Evolutionary conservation across 2,888 invertebrate genomes (phyloP).

Genomic region (Protula sp.): DNA sequence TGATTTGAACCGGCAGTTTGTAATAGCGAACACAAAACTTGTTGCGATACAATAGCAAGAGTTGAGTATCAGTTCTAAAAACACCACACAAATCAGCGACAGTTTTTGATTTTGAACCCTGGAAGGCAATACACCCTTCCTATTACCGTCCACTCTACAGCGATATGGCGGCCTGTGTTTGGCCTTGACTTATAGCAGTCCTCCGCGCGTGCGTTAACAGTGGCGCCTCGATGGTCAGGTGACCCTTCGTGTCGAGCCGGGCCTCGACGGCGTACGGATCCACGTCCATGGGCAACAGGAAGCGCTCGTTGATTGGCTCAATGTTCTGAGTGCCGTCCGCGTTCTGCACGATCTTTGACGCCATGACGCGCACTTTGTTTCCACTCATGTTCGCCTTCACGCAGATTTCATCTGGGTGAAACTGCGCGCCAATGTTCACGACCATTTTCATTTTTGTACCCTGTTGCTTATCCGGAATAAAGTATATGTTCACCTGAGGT

Average conservation of each 20-base stretch:
- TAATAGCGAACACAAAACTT: too few relatives aligned
- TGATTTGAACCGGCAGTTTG: too few relatives aligned
- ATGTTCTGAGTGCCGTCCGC: background rate
- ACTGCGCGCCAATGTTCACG: conserved; percentile 8
- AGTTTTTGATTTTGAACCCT: too few relatives aligned
- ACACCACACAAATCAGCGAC: too few relatives aligned
- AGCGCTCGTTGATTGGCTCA: conserved; percentile 11
- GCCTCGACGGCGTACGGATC: conserved; percentile 14
- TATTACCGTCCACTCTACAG: background rate
- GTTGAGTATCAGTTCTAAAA: too few relatives aligned
- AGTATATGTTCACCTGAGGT: background rate
- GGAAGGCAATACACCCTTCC: too few relatives aligned
- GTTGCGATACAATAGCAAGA: too few relatives aligned
- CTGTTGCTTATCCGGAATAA: background rate
- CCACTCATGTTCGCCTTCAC: conserved; percentile 18
- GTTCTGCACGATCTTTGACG: background rate
- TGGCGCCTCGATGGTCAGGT: conserved; percentile 15
- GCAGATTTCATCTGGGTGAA: conserved; percentile 11
- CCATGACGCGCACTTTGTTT: conserved; percentile 10
- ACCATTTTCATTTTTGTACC: conserved; percentile 7
- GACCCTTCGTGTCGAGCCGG: conserved; percentile 10
- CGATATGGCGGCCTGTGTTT: background rate
- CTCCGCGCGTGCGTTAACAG: conserved; percentile 5
- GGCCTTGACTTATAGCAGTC: background rate
- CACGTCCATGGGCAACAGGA: conserved; percentile 13